Conservation (phyloP, 2,797 vertebrate species). For the Ptychobarbus kaznakovi region DNA sequence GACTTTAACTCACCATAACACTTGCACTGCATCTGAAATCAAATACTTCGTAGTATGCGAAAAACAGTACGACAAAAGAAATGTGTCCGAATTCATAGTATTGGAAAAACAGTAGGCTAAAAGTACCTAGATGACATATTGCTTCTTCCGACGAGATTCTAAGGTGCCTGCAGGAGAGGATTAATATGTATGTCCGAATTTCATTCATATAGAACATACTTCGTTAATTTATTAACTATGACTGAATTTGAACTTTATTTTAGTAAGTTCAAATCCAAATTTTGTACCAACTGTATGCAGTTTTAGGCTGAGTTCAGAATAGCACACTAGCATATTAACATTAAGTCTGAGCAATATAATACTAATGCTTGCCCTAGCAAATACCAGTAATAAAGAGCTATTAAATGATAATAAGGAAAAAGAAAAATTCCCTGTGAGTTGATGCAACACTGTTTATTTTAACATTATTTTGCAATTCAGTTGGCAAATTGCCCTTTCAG, state of each 20-base stretch:
- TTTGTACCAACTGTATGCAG: not conserved
- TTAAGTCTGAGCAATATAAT: not conserved
- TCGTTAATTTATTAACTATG: not conserved
- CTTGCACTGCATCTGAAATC: too few relatives aligned
- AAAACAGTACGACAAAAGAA: not conserved
- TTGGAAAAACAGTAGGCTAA: too few relatives aligned
- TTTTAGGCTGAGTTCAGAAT: not conserved
- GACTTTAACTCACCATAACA: too few relatives aligned
- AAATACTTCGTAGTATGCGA: too few relatives aligned
- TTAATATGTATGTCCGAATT: too few relatives aligned
- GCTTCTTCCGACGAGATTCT: too few relatives aligned
- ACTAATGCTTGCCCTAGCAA: not conserved
- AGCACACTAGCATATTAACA: not conserved
- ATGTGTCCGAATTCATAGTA: not conserved
- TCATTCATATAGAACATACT: too few relatives aligned
- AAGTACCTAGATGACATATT: too few relatives aligned
- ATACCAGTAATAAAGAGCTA: not conserved
- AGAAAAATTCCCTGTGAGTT: not conserved
- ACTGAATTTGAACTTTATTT: not conserved
- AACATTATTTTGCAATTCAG: constrained; percentile 29
- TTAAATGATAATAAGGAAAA: not conserved
- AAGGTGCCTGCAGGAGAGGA: not conserved
- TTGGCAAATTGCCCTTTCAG: constrained; percentile 28
- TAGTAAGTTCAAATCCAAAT: not conserved
- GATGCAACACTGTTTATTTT: constrained; percentile 48